Conservation (phyloP, 2,797 vertebrate species). For the Pyrrhura leucotis region DNA sequence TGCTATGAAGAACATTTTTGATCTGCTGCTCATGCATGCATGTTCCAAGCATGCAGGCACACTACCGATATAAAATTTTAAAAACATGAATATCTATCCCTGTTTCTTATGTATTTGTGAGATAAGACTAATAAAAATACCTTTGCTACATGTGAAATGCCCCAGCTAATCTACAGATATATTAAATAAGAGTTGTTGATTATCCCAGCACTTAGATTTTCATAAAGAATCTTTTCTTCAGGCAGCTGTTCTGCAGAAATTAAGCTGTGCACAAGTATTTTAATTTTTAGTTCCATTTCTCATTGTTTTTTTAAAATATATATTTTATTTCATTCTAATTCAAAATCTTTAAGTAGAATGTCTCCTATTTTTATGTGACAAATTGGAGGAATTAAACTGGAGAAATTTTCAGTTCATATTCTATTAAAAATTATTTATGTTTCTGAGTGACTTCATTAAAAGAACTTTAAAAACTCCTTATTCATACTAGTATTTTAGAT, state of each 20-base stretch:
- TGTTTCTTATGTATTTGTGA: neutral
- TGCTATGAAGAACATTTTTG: neutral
- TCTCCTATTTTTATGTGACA: neutral
- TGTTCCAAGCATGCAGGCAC: neutral
- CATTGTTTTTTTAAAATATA: neutral
- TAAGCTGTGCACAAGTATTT: neutral
- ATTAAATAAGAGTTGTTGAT: neutral
- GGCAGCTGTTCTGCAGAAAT: neutral
- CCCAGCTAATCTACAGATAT: neutral
- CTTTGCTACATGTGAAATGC: neutral
- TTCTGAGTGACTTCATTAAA: neutral
- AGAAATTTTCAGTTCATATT: neutral
- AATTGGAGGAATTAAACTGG: neutral
- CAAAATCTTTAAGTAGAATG: neutral
- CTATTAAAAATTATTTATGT: neutral
- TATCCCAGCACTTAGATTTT: neutral
- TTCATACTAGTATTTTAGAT: conserved; percentile 30
- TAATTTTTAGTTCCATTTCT: neutral
- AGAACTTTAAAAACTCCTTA: neutral
- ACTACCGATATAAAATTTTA: neutral
- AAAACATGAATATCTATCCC: neutral
- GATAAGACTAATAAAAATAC: neutral
- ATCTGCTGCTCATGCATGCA: neutral
- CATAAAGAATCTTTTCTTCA: neutral
- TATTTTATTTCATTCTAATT: neutral